Evolutionary conservation across 2,888 invertebrate genomes (phyloP), one percentile per base, ranked within the genome.

Genomic region (Tribolium freemani): DNA sequence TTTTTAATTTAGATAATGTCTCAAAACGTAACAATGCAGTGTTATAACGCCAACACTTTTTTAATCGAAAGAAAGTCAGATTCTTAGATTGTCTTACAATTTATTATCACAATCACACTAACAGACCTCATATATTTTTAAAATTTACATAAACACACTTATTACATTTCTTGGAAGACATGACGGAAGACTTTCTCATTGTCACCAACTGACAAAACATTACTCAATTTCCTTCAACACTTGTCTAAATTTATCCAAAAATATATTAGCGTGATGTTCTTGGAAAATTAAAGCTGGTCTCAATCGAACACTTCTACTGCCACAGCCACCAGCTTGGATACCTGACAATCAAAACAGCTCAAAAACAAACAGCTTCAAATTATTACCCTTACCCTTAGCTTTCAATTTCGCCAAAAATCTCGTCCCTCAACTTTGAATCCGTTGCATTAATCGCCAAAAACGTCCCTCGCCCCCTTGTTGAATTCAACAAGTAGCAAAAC

Each of bases 211-310:
- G 8, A 48, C 48, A 48, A 10, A 6, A 11, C 3, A 48, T 63
- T 67, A 61, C 6, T 83, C 82, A 84, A 72, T 87, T 85, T 90
- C 88, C 77, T 90, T 90, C 44, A 96, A 87, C 11, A 93, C 91
- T 81, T 91, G 88, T 75, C 92, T 89, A 69, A 99, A 90, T 69
- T 89, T 90, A 80, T 96, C 95, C 78, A 98, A 88, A 86, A 97
- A 96, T 77, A 97, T 92, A 81, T 95, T 91, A 1, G 93, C 95
- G 83, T 99, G 99, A 75, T 93, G 90, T 76, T 93, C 91, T 82
- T 93, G 90, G 85, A 98, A 97, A 66, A 95, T 91, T 54, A 99
- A 88, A 45, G 97, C 93, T 31, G 98, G 98, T 78, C 98, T 90
- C 78, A 98, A 90, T 73, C 99, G 92, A 70, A 99, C 89, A 0